Evolutionary conservation across 2,113 vertebrate species (phyloP).

Genomic region (Nothoprocta pentlandii): DNA sequence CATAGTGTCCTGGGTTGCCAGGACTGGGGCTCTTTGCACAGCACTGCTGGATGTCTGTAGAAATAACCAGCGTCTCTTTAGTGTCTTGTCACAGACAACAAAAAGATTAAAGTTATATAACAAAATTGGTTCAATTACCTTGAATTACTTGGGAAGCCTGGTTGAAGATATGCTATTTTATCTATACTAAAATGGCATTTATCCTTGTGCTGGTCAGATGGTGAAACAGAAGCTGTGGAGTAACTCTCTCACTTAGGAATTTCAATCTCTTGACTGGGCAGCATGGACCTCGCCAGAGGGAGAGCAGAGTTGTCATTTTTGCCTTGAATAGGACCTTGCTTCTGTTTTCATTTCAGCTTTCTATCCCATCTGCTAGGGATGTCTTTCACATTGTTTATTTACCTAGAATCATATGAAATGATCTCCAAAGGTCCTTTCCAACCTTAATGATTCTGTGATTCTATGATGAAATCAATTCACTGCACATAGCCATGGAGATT

Average conservation of each 20-base stretch:
- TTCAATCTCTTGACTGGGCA: neutral
- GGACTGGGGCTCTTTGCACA: neutral
- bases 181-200: neutral
- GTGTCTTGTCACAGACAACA: neutral
- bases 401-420: neutral
- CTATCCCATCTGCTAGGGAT: neutral
- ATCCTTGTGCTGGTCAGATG: neutral
- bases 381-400: neutral
- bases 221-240: neutral
- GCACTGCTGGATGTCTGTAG: neutral
- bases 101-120: neutral
- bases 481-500: neutral
- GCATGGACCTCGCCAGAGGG: neutral
- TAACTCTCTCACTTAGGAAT: neutral
- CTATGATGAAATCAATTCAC: neutral
- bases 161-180: neutral
- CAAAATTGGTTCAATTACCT: neutral
- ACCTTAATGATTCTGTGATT: no score
- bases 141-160: neutral
- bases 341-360: constrained; percentile 3
- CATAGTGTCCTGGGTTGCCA: neutral
- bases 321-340: neutral
- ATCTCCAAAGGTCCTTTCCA: no score
- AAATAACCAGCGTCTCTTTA: neutral
- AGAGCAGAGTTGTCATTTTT: neutral